A percentile compares a stretch with the other conserved stretches of the same genome.
phyloP scores from a whole-genome alignment of 2,888 invertebrate species.

The Globia sparganii region DNA sequence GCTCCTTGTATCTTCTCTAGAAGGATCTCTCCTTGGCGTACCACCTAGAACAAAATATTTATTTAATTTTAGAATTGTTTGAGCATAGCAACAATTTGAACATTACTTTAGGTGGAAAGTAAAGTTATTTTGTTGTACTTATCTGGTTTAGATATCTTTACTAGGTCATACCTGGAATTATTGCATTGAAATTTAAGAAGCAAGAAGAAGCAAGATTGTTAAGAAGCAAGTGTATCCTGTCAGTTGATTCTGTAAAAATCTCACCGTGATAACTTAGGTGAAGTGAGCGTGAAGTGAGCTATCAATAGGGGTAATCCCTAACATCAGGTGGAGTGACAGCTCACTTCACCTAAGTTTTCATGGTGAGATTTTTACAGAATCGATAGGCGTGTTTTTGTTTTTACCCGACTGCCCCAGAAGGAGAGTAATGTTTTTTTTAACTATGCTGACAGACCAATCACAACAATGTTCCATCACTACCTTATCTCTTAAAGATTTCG shows the following conservation, averaged over 20 bases:
- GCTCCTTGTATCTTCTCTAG: slow-evolving; percentile 97
- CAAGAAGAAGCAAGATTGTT: too few relatives aligned
- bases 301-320: too few relatives aligned
- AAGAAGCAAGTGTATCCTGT: neutral
- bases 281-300: too few relatives aligned
- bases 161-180: too few relatives aligned
- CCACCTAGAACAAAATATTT: slow-evolving; percentile 88
- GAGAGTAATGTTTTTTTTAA: neutral
- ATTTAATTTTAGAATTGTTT: neutral
- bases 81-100: neutral
- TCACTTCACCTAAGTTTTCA: too few relatives aligned
- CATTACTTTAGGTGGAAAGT: neutral
- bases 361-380: too few relatives aligned
- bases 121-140: neutral
- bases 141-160: neutral
- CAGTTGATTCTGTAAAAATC: too few relatives aligned
- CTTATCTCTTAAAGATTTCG: neutral
- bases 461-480: neutral
- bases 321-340: too few relatives aligned
- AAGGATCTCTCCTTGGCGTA: slow-evolving; percentile 95
- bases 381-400: neutral
- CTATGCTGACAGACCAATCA: neutral
- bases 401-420: neutral
- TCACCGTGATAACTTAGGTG: too few relatives aligned
- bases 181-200: too few relatives aligned